Conservation (phyloP, 2,113 vertebrate species). For the Atrichornis clamosus region DNA sequence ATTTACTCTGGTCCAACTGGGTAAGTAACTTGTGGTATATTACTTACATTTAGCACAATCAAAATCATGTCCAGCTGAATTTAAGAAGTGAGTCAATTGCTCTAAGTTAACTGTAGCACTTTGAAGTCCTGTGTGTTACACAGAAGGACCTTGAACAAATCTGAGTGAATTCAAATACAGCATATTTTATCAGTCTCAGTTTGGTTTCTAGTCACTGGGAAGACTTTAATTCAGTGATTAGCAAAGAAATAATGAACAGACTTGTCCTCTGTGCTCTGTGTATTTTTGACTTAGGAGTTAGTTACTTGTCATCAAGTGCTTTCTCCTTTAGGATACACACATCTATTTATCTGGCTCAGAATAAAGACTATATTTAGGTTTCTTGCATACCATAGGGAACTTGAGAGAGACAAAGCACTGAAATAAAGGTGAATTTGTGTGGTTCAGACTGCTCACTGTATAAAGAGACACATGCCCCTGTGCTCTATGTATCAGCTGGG, state of each 20-base stretch:
- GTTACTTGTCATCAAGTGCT: background rate
- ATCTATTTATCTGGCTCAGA: background rate
- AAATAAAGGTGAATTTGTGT: background rate
- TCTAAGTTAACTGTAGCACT: background rate
- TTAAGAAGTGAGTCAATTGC: background rate
- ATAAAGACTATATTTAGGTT: background rate
- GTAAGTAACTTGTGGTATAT: background rate
- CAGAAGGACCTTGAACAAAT: background rate
- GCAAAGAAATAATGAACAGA: background rate
- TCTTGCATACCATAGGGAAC: background rate
- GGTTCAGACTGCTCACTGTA: background rate
- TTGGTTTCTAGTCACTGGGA: background rate
- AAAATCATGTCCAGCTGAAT: background rate
- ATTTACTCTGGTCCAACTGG: background rate
- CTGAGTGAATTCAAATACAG: background rate
- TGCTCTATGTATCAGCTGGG: background rate
- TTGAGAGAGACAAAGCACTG: background rate
- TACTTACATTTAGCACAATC: background rate
- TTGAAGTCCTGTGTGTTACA: background rate
- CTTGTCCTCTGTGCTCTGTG: background rate
- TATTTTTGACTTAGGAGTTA: background rate
- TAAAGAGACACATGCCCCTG: fast-evolving
- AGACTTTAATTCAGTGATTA: background rate
- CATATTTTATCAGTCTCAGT: background rate
- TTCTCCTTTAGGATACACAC: background rate